Evolutionary conservation across 1,140 invertebrate genomes (phyloP).

Genomic region (Caenorhabditis brenneri): DNA sequence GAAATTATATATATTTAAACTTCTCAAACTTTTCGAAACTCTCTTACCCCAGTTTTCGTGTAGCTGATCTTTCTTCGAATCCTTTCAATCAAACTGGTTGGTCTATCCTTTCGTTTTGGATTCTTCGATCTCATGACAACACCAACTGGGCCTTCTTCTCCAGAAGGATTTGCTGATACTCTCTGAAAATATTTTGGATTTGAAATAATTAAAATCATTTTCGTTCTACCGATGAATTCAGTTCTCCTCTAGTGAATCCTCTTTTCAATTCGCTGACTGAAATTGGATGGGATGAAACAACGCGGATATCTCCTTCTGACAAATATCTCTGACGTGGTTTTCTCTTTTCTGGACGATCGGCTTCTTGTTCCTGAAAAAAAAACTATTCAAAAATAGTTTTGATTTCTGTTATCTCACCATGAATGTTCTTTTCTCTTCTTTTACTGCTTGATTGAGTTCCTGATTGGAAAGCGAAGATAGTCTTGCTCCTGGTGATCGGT

Average conservation of each 20-base stretch:
- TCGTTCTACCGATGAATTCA: not conserved
- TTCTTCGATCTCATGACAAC: not conserved
- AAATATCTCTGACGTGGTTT: conserved; percentile 32
- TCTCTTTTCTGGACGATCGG: conserved; percentile 8
- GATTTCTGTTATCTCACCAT: not conserved
- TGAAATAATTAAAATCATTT: not conserved
- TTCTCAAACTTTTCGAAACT: too few relatives aligned
- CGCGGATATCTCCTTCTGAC: conserved; percentile 23
- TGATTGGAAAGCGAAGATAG: conserved; percentile 26
- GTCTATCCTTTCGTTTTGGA: not conserved
- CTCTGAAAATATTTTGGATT: not conserved
- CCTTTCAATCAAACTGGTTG: conserved; percentile 22
- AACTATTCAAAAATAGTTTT: too few relatives aligned
- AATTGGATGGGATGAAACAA: not conserved
- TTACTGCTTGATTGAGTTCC: conserved; percentile 8
- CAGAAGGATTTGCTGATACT: not conserved
- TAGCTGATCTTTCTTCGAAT: conserved; percentile 20
- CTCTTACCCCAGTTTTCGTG: conserved; percentile 5
- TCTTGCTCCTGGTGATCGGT: conserved; percentile 7
- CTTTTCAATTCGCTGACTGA: conserved; percentile 38
- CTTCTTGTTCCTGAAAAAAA: not conserved
- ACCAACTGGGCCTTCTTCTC: not conserved
- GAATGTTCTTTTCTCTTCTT: conserved; percentile 9
- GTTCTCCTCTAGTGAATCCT: not conserved
- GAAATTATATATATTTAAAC: not conserved